Evolutionary conservation across 2,797 vertebrate genomes (phyloP).

Genomic region (Mormyrus hasselquistii): DNA sequence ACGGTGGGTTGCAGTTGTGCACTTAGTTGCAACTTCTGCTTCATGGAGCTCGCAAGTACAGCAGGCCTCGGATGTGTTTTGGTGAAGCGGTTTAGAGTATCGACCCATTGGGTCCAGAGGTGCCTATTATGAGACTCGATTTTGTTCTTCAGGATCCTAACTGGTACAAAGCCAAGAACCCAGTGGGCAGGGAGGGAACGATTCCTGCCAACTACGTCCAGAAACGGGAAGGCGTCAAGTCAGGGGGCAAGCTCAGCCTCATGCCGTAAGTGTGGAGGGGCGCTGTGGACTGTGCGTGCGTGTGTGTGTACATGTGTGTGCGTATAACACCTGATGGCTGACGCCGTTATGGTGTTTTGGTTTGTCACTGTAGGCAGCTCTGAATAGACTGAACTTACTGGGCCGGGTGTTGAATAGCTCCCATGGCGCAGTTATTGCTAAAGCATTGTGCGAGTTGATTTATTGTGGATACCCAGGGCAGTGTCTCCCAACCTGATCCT

Average conservation of each 20-base stretch:
- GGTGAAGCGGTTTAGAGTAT: not conserved
- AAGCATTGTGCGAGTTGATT: not conserved
- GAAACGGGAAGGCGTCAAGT: constrained; percentile 89
- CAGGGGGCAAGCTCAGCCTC: constrained; percentile 86
- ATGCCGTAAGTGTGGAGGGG: constrained; percentile 85
- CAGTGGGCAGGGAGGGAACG: constrained; percentile 81
- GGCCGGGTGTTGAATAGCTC: not conserved
- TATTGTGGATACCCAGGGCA: not conserved
- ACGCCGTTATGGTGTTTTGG: not conserved
- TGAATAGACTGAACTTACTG: not conserved
- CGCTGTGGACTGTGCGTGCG: not conserved
- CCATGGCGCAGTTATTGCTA: too few species aligned
- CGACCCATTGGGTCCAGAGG: not conserved
- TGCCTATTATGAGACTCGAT: not conserved
- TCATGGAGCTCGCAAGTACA: not conserved
- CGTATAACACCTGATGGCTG: not conserved
- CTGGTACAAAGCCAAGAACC: constrained; percentile 57
- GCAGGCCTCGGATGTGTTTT: not conserved
- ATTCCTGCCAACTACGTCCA: constrained; percentile 96
- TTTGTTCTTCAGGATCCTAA: constrained; percentile 77
- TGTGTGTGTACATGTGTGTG: not conserved
- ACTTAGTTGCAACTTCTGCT: not conserved
- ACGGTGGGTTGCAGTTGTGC: not conserved
- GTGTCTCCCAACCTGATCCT: not conserved
- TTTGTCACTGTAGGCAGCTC: not conserved